Evolutionary conservation across 2,888 invertebrate genomes (phyloP).

Genomic region (Ichneumoninae sp.): DNA sequence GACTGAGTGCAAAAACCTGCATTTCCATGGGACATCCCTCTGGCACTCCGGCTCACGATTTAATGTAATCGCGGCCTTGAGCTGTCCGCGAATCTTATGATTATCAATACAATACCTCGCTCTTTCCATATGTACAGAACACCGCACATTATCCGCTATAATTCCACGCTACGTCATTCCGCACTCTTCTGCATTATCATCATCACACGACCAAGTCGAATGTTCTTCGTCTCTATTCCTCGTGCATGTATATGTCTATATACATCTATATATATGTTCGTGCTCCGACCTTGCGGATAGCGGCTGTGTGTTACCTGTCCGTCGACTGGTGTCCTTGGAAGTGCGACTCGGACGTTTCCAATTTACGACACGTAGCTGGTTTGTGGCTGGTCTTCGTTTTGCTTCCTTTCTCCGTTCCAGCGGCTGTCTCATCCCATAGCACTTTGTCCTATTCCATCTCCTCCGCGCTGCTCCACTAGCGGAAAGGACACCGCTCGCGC

Average conservation of each 20-base stretch:
- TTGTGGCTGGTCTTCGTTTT: conserved; percentile 40
- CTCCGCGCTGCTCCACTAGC: conserved; percentile 2
- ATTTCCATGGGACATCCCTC: conserved; percentile 29
- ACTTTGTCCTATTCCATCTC: conserved; percentile 45
- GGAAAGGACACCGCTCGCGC: conserved; percentile 23
- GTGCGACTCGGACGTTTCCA: conserved; percentile 58
- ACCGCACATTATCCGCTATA: conserved; percentile 37
- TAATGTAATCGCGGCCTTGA: conserved; percentile 58
- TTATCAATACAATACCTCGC: conserved; percentile 40
- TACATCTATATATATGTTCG: neutral
- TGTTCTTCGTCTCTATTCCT: conserved; percentile 44
- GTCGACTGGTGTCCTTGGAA: conserved; percentile 50
- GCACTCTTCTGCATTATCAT: conserved; percentile 37
- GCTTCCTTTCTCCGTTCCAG: conserved; percentile 51
- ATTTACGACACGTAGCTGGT: conserved; percentile 60
- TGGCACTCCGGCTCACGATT: conserved; percentile 27
- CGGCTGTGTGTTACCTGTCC: conserved; percentile 37
- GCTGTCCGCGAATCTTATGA: conserved; percentile 41
- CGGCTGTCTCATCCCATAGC: conserved; percentile 30
- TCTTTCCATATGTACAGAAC: conserved; percentile 9
- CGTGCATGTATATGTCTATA: neutral
- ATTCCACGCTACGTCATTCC: conserved; percentile 28
- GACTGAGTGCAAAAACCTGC: neutral
- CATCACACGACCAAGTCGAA: conserved; percentile 44
- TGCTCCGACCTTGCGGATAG: conserved; percentile 30